Base-by-base conservation (phyloP, 1,140 invertebrate species). In the Hestina assimilis region DNA sequence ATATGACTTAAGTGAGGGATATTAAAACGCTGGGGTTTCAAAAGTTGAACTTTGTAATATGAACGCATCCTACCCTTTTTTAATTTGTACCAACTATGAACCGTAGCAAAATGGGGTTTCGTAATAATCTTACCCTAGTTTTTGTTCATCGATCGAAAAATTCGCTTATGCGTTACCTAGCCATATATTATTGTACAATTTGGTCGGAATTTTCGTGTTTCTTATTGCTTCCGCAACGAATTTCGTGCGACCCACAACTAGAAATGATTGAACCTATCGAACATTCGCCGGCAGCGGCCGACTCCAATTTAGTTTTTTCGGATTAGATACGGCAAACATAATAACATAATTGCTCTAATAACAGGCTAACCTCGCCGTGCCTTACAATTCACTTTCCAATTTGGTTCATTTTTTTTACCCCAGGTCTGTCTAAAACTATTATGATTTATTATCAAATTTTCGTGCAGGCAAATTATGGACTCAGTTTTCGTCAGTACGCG, bases 261-360 rank as follows among this genome's bases (percentile, higher is more conserved):
- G 74, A 81, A 81, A 86, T 87, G 83, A 86, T 88, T 83, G 83
- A 85, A 84, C 76, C 75, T 84, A 84, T 83, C 75, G 77, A 75
- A 69, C 83, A 81, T 82, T 79, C 73, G 82, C 80, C 83, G 83
- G 82, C 81, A 86, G 85, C 83, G 81, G 73, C 74, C 73, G 63
- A 80, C 79, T 87, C 83, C 85, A 88, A 88, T 87, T 87, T 88
- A 79, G 75, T 87, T 87, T 87, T 52, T 88, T 86, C 74, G 80
- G 79, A 88, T 88, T 88, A 88, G 85, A 88, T 82, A 88, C 83
- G 82, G 79, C 82, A 74, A 79, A 87, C 80, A 88, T 88, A 88
- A 88, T 86, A 87, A 88, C 85, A 88, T 86, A 88, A 88, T 88
- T 88, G 85, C 64, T 87, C 75, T 88, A 88, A 88, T 88, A 88